A percentile compares a stretch with the other conserved stretches of the same genome.
These are phyloP conservation scores for Drosophila lacicola DNA, from an alignment of 2,888 invertebrate genomes.

Conservation along the genomic window DNA sequence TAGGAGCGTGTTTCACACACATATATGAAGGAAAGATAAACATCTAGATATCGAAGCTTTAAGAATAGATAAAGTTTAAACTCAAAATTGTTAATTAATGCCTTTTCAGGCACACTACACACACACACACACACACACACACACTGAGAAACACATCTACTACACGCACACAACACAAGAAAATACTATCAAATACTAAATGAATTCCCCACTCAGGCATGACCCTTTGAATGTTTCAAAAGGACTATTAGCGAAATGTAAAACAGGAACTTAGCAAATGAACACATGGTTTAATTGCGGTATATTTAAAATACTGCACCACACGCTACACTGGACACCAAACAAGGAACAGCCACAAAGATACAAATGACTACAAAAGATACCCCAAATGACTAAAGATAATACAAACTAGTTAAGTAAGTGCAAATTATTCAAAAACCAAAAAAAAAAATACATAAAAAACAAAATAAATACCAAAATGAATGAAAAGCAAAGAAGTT, in stretches of 20 bases:
- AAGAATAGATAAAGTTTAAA: not conserved
- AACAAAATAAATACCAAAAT: constrained; percentile 8
- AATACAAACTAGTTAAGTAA: constrained; percentile 45
- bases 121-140: constrained; percentile 10
- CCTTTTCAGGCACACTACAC: constrained; percentile 24
- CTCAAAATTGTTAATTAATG: constrained; percentile 27
- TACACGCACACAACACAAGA: constrained; percentile 22
- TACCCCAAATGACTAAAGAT: constrained; percentile 20
- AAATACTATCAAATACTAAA: constrained; percentile 30
- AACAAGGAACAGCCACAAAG: constrained; percentile 55
- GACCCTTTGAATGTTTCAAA: constrained; percentile 69
- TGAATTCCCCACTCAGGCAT: constrained; percentile 65
- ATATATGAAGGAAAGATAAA: constrained; percentile 16
- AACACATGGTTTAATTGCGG: constrained; percentile 47
- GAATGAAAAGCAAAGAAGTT: constrained; percentile 9
- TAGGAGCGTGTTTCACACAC: constrained; percentile 67
- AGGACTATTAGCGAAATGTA: constrained; percentile 62
- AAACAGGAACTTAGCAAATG: constrained; percentile 31
- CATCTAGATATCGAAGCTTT: constrained; percentile 23
- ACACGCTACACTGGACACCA: constrained; percentile 71
- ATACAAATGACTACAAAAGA: constrained; percentile 62
- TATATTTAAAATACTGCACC: constrained; percentile 17
- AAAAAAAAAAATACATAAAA: constrained; percentile 22
- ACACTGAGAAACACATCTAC: constrained; percentile 15
- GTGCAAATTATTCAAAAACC: constrained; percentile 54